phyloP scores from a whole-genome alignment of 2,888 invertebrate genomes.

The Rotaria macrura region DNA sequence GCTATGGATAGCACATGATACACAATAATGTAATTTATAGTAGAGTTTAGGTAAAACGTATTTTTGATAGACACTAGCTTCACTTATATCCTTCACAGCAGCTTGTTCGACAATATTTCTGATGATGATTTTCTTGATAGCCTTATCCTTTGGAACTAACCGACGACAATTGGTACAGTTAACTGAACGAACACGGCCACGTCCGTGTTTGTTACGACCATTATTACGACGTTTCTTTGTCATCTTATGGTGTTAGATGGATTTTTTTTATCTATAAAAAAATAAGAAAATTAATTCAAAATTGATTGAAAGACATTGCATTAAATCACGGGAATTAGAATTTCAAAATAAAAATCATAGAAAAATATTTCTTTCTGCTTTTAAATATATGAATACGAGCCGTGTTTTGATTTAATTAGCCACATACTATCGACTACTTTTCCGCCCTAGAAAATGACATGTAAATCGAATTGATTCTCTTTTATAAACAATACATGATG shows the following conservation, averaged over 20 bases:
- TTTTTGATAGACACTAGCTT: constrained; percentile 86
- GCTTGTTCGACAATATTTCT: constrained; percentile 90
- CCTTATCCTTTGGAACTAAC: constrained; percentile 97
- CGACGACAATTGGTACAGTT: constrained; percentile 98
- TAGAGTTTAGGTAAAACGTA: constrained; percentile 95
- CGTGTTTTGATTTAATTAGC: constrained; percentile 40
- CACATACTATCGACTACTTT: constrained; percentile 46
- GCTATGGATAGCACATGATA: constrained; percentile 98
- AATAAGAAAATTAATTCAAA: background rate
- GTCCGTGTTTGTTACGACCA: constrained; percentile 17
- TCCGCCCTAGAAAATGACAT: constrained; percentile 42
- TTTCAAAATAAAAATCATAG: too few relatives aligned
- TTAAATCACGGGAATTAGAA: too few relatives aligned
- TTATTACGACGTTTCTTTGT: constrained; percentile 21
- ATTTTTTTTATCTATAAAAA: background rate
- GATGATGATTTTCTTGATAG: constrained; percentile 98
- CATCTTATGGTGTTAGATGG: background rate
- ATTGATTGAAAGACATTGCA: too few relatives aligned
- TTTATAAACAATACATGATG: too few relatives aligned
- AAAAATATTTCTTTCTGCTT: background rate
- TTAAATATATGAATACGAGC: constrained; percentile 23
- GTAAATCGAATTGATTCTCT: constrained; percentile 37
- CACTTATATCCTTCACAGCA: constrained; percentile 90
- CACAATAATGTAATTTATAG: constrained; percentile 96
- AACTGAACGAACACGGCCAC: constrained; percentile 52